These are phyloP conservation scores for Magallana nippona DNA, from an alignment of 2,888 invertebrate genomes.

Conservation along the genomic window DNA sequence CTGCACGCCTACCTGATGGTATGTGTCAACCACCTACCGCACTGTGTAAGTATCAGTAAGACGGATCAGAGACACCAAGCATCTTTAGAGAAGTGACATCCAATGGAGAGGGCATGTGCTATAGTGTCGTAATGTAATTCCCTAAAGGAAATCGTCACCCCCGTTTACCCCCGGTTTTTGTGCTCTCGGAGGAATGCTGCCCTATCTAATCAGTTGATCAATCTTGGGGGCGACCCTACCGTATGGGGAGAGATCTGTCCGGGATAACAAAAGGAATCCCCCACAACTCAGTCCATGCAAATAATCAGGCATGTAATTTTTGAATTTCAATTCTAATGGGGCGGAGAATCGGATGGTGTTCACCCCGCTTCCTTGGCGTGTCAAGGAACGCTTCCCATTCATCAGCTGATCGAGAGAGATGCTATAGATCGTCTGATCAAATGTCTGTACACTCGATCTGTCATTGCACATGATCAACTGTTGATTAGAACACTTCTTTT, in stretches of 20 bases:
- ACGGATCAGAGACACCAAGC: background rate
- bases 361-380: background rate
- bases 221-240: background rate
- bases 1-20: background rate
- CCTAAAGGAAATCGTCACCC: background rate
- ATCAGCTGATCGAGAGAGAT: too few relatives aligned
- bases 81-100: too few relatives aligned
- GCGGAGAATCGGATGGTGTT: background rate
- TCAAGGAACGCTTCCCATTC: background rate
- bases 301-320: conserved; percentile 6
- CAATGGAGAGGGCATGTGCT: too few relatives aligned
- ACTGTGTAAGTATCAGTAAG: background rate
- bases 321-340: conserved; percentile 5
- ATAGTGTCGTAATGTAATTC: background rate
- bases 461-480: too few relatives aligned
- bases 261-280: background rate
- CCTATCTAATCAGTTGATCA: background rate
- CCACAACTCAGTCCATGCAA: background rate
- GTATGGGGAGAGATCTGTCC: background rate
- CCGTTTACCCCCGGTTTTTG: background rate
- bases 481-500: too few relatives aligned
- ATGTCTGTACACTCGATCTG: too few relatives aligned
- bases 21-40: conserved; percentile 14
- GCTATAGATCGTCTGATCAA: too few relatives aligned
- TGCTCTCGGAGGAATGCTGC: background rate